A percentile compares a stretch with the other conserved stretches of the same genome.
Evolutionary conservation across 2,888 invertebrate genomes (phyloP).

Genomic region (Margaritifera margaritifera): DNA sequence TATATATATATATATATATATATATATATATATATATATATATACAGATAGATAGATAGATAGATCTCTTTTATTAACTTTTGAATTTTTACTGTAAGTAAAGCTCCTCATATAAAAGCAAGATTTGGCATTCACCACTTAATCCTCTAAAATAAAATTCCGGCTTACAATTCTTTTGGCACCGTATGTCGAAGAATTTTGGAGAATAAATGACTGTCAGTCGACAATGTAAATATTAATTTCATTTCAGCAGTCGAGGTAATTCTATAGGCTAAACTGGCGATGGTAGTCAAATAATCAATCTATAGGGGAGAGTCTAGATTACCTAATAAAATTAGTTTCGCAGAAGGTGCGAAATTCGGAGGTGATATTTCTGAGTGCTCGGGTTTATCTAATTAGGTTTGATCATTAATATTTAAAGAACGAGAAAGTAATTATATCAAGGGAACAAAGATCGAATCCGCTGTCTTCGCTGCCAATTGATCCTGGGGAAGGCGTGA

Average conservation of each 20-base stretch:
- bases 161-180: no score
- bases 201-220: no score
- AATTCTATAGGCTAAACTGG: no score
- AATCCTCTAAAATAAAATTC: background rate
- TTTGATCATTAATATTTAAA: conserved; percentile 57
- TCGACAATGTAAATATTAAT: no score
- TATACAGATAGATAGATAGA: no score
- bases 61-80: no score
- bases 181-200: no score
- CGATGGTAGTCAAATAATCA: conserved; percentile 11
- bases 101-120: no score
- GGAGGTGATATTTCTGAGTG: conserved; percentile 47
- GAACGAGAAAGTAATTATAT: conserved; percentile 54
- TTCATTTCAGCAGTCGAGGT: no score
- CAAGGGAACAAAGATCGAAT: conserved; percentile 47
- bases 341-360: conserved; percentile 50
- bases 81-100: no score
- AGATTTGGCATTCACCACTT: background rate
- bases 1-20: no score
- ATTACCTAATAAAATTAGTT: conserved; percentile 54
- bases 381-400: conserved; percentile 53
- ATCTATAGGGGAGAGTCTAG: conserved; percentile 27
- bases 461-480: conserved; percentile 45
- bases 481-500: conserved; percentile 46
- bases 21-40: no score